Evolutionary conservation across 2,113 vertebrate species (phyloP).

Genomic region (Deroptyus accipitrinus): DNA sequence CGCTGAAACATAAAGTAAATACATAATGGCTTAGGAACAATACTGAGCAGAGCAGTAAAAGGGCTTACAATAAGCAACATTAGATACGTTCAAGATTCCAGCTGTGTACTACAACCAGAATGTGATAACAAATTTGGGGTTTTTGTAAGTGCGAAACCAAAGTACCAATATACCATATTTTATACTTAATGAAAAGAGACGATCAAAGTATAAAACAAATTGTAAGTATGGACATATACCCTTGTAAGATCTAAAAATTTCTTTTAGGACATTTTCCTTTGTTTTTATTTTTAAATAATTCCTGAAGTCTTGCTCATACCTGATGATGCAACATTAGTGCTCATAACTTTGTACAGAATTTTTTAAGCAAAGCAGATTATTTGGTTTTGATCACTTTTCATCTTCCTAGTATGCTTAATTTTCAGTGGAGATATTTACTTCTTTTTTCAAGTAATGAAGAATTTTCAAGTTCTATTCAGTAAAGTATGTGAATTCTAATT

Average conservation of each 20-base stretch:
- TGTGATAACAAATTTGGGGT: not conserved
- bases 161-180: not conserved
- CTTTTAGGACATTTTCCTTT: not conserved
- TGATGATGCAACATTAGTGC: not conserved
- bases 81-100: not conserved
- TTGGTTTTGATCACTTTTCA: not conserved
- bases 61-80: not conserved
- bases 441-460: not conserved
- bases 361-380: not conserved
- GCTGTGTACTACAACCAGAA: not conserved
- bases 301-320: not conserved
- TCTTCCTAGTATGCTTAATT: not conserved
- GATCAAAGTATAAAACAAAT: not conserved
- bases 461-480: not conserved
- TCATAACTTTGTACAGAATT: rapidly evolving
- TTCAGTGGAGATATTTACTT: not conserved
- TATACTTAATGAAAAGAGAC: not conserved
- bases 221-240: rapidly evolving
- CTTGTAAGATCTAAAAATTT: not conserved
- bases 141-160: not conserved
- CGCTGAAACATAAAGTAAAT: not conserved
- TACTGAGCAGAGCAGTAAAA: not conserved
- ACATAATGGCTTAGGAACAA: not conserved
- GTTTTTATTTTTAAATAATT: not conserved
- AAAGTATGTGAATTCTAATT: not conserved